Evolutionary conservation across 2,888 invertebrate genomes (phyloP).

Genomic region (Branchellion lobata): DNA sequence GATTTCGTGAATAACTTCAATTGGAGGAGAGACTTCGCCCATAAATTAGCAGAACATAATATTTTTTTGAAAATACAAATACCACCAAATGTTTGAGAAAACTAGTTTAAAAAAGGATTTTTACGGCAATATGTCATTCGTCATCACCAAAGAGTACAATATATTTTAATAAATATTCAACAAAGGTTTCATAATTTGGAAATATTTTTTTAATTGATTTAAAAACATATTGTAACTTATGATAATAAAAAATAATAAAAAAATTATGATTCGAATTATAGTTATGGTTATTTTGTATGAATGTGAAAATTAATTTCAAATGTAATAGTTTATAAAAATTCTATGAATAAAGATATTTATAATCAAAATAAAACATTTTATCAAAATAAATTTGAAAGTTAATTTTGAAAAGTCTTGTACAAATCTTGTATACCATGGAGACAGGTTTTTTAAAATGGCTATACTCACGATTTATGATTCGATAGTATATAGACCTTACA

Average conservation of each 20-base stretch:
- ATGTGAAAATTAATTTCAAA: too few species aligned
- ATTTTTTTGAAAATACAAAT: too few species aligned
- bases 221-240: not conserved
- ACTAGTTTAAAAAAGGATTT: conserved; percentile 11
- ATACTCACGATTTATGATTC: not conserved
- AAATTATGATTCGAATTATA: too few species aligned
- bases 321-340: too few species aligned
- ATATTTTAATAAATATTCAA: too few species aligned
- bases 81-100: too few species aligned
- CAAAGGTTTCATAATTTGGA: not conserved
- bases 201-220: not conserved
- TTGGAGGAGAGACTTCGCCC: not conserved
- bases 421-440: not conserved
- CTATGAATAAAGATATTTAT: too few species aligned
- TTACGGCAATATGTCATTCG: conserved; percentile 16
- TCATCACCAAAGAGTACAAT: conserved; percentile 11
- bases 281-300: too few species aligned
- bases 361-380: not conserved
- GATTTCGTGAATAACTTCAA: conserved; percentile 38
- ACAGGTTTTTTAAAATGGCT: conserved; percentile 8
- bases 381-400: not conserved
- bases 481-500: not conserved
- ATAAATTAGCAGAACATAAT: not conserved
- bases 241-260: not conserved
- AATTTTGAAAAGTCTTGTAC: not conserved